These are phyloP conservation scores for Euura saliciscinereae DNA, from an alignment of 1,140 invertebrate species.

Conservation along the genomic window DNA sequence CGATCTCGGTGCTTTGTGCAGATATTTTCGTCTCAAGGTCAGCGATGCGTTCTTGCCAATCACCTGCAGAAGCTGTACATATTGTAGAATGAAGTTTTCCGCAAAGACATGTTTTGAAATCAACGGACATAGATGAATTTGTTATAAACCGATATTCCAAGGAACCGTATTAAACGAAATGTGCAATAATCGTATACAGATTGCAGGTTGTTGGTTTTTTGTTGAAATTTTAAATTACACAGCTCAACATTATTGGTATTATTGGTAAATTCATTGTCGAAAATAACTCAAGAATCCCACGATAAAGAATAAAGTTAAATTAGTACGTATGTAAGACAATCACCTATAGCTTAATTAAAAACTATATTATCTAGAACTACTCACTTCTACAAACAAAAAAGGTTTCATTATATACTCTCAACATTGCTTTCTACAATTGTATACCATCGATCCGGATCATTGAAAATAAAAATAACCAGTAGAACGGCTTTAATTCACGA, in stretches of 20 bases:
- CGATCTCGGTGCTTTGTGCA: slow-evolving; percentile 55
- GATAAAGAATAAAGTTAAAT: neutral
- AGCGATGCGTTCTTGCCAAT: slow-evolving; percentile 48
- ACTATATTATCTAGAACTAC: neutral
- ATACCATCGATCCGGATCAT: no score
- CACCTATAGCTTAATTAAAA: neutral
- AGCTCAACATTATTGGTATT: no score
- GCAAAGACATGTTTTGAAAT: neutral
- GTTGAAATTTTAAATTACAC: neutral
- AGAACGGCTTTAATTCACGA: neutral
- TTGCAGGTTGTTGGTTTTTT: neutral
- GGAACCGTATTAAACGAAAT: neutral
- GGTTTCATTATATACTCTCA: neutral
- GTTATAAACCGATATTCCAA: neutral
- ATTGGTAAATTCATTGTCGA: no score
- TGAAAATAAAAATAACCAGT: neutral
- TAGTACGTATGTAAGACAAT: neutral
- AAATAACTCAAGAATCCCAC: neutral
- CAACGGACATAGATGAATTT: neutral
- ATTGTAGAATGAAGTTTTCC: slow-evolving; percentile 38
- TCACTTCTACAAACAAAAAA: neutral
- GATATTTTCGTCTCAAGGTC: slow-evolving; percentile 52
- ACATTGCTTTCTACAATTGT: neutral
- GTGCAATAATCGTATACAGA: no score
- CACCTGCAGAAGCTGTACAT: slow-evolving; percentile 50